Percentiles rank a stretch among this genome's conserved stretches.
These are phyloP conservation scores for Drosophila tsacasi DNA, from an alignment of 1,140 invertebrate species.

Conservation along the genomic window DNA sequence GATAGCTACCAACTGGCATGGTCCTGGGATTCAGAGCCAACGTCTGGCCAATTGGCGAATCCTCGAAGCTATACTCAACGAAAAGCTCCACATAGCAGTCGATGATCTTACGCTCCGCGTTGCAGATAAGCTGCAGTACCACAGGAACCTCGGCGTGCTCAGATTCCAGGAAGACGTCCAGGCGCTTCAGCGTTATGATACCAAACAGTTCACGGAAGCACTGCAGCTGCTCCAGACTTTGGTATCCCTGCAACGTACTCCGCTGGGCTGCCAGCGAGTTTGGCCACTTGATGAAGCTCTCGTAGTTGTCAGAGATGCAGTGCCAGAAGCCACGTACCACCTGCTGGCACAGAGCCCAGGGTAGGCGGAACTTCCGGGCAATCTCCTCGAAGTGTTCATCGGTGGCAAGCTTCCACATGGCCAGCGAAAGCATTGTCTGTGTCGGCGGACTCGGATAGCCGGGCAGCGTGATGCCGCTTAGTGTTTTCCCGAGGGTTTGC, in stretches of 20 bases:
- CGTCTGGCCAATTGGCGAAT: slow-evolving; percentile 77
- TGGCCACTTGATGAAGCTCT: slow-evolving; percentile 81
- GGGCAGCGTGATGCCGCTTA: slow-evolving; percentile 41
- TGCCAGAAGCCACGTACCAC: slow-evolving; percentile 78
- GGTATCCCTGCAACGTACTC: slow-evolving; percentile 58
- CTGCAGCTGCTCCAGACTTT: slow-evolving; percentile 43
- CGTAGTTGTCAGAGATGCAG: slow-evolving; percentile 77
- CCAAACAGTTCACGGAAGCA: slow-evolving; percentile 73
- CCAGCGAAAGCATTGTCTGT: slow-evolving; percentile 71
- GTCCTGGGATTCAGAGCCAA: slow-evolving; percentile 69
- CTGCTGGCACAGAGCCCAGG: slow-evolving; percentile 68
- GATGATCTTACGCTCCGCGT: slow-evolving; percentile 73
- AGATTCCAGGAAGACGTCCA: slow-evolving; percentile 76
- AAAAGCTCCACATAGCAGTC: slow-evolving; percentile 81
- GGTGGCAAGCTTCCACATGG: slow-evolving; percentile 79
- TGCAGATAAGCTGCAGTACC: slow-evolving; percentile 76
- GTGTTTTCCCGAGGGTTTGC: slow-evolving; percentile 42
- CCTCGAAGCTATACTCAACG: slow-evolving; percentile 74
- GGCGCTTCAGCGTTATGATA: slow-evolving; percentile 65
- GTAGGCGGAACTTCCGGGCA: slow-evolving; percentile 70
- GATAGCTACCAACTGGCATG: slow-evolving; percentile 71
- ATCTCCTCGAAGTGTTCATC: slow-evolving; percentile 84
- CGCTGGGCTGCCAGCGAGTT: slow-evolving; percentile 71
- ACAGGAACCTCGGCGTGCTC: slow-evolving; percentile 78
- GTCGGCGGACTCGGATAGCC: slow-evolving; percentile 47